Evolutionary conservation across 2,888 invertebrate genomes (phyloP).

Genomic region (Cosmia trapezina): DNA sequence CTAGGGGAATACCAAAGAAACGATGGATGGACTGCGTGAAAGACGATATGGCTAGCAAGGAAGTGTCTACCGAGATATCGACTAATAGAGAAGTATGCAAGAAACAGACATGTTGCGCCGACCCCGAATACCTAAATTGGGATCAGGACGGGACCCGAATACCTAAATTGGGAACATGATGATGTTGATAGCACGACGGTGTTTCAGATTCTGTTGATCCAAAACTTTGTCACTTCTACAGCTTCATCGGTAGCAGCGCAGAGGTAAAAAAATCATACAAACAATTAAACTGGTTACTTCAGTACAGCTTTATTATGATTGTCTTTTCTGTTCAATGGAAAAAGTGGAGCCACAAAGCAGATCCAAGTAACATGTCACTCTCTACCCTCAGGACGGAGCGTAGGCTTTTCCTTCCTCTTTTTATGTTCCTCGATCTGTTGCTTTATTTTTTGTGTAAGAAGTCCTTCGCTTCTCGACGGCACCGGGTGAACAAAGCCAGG

Average conservation of each 20-base stretch:
- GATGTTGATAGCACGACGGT: background rate
- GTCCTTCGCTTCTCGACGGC: conserved; percentile 69
- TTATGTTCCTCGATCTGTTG: conserved; percentile 72
- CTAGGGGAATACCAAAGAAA: no score
- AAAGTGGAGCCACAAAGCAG: background rate
- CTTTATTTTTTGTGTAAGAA: conserved; percentile 70
- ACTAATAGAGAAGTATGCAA: no score
- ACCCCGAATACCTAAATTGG: no score
- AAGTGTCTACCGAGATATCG: no score
- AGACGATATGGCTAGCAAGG: no score
- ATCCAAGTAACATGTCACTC: conserved; percentile 39
- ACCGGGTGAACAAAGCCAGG: conserved; percentile 72
- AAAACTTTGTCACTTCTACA: background rate
- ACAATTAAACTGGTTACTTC: background rate
- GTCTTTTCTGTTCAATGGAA: background rate
- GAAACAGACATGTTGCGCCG: no score
- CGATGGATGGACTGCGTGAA: no score
- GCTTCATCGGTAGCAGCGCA: background rate
- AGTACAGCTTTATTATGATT: background rate
- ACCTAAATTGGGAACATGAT: no score
- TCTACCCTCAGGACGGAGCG: conserved; percentile 66
- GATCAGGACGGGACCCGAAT: no score
- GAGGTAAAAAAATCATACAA: background rate
- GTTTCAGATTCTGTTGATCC: background rate
- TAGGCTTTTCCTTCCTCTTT: conserved; percentile 66